These are phyloP conservation scores for Apis dorsata DNA, from an alignment of 1,140 invertebrate genomes.

Conservation along the genomic window DNA sequence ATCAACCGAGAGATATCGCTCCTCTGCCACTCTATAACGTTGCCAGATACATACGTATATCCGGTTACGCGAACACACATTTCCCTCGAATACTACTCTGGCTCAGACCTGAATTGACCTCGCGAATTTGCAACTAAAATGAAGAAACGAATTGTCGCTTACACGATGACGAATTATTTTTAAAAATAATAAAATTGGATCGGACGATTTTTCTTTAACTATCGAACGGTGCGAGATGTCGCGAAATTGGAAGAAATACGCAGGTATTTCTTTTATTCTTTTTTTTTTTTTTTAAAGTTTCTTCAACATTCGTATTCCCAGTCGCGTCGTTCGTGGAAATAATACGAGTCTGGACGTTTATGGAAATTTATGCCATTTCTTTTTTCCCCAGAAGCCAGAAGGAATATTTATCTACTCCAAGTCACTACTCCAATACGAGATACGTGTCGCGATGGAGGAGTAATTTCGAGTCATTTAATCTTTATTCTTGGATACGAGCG, in stretches of 20 bases:
- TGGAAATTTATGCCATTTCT: constrained; percentile 17
- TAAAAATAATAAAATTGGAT: too few relatives aligned
- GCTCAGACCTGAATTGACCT: too few relatives aligned
- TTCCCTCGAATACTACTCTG: background rate
- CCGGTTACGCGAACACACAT: background rate
- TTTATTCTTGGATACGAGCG: background rate
- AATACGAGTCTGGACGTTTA: background rate
- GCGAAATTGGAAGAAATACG: background rate
- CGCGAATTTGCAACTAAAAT: constrained; percentile 28
- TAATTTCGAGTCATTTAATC: constrained; percentile 8
- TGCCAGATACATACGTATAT: background rate
- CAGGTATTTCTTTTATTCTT: background rate
- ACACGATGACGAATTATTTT: background rate
- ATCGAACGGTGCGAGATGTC: background rate
- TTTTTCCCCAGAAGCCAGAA: too few relatives aligned
- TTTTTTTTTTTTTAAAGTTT: background rate
- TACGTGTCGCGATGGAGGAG: background rate
- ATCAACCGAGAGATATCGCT: background rate
- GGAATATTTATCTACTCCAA: background rate
- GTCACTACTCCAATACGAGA: background rate
- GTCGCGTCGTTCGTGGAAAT: background rate
- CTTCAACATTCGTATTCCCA: background rate
- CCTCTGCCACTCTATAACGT: background rate
- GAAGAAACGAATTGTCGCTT: constrained; percentile 10
- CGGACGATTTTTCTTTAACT: background rate